Evolutionary conservation across 1,140 invertebrate genomes (phyloP).

Genomic region (Drosophila ambigua): DNA sequence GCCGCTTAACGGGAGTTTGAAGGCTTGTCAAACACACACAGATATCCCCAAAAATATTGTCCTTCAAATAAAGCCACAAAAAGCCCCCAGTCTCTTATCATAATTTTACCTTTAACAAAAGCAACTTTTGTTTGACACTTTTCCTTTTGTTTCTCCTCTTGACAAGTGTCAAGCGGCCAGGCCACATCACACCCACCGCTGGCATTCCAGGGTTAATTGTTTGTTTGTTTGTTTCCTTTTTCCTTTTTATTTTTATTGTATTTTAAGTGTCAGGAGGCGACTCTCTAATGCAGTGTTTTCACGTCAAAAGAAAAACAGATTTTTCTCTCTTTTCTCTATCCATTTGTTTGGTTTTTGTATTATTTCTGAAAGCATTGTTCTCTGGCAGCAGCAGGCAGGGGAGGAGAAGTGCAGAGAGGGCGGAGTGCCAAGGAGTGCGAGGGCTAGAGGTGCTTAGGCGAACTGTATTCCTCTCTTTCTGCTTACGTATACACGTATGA

Average conservation of each 20-base stretch:
- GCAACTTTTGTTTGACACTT: not conserved
- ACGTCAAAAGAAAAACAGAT: constrained; percentile 18
- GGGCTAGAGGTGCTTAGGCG: too few species aligned
- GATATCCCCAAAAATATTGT: too few species aligned
- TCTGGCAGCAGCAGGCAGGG: not conserved
- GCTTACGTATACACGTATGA: too few species aligned
- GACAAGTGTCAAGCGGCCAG: not conserved
- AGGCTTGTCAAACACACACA: constrained; percentile 74
- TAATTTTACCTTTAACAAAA: not conserved
- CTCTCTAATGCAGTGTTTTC: constrained; percentile 29
- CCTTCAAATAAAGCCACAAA: too few species aligned
- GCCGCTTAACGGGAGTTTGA: constrained; percentile 73
- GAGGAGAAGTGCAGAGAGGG: not conserved
- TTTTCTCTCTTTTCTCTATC: constrained; percentile 29
- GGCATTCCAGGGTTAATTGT: constrained; percentile 51
- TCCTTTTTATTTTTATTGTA: too few species aligned
- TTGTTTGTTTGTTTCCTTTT: constrained; percentile 49
- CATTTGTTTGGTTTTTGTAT: constrained; percentile 22
- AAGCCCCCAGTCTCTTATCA: too few species aligned
- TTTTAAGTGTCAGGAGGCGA: constrained; percentile 1
- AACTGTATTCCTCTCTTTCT: constrained; percentile 8
- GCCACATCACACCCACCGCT: constrained; percentile 1
- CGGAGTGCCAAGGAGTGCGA: too few species aligned
- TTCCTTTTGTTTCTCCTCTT: too few species aligned
- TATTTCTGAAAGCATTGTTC: constrained; percentile 53